Evolutionary conservation across 2,113 vertebrate genomes (phyloP).

Genomic region (Nothobranchius kuhntae): DNA sequence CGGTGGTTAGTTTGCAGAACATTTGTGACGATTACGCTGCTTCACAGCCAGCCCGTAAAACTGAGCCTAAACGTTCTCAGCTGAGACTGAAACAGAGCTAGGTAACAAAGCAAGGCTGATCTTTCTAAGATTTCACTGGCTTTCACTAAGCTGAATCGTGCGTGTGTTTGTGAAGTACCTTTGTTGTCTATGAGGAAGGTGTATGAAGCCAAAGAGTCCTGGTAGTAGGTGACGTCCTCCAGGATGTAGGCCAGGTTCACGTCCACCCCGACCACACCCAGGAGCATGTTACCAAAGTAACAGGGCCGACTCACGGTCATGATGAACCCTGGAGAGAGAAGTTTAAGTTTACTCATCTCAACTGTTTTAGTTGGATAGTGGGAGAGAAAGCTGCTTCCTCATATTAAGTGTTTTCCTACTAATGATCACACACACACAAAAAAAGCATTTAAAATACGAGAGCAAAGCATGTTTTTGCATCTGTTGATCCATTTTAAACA

Average conservation of each 20-base stretch:
- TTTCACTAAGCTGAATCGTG: neutral
- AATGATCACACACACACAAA: too few relatives aligned
- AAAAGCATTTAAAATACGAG: too few relatives aligned
- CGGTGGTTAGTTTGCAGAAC: too few relatives aligned
- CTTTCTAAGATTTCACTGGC: too few relatives aligned
- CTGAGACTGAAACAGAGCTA: slow-evolving; percentile 51
- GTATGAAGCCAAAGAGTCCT: slow-evolving; percentile 96
- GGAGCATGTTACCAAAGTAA: slow-evolving; percentile 95
- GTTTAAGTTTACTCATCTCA: too few relatives aligned
- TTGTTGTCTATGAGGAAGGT: slow-evolving; percentile 99
- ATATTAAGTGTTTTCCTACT: too few relatives aligned
- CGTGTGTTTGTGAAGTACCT: slow-evolving; percentile 79
- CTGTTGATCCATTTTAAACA: too few relatives aligned
- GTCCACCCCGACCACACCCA: slow-evolving; percentile 97
- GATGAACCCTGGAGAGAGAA: slow-evolving; percentile 84
- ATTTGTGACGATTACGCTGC: too few relatives aligned
- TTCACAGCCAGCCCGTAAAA: slow-evolving; percentile 2
- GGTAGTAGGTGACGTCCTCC: slow-evolving; percentile 98
- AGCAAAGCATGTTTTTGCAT: too few relatives aligned
- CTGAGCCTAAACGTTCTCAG: slow-evolving; percentile 18
- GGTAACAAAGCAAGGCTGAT: too few relatives aligned
- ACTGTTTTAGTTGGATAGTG: too few relatives aligned
- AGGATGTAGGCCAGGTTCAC: slow-evolving; percentile 97
- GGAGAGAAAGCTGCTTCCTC: too few relatives aligned
- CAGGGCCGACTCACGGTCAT: slow-evolving; percentile 98